Evolutionary conservation across 2,797 vertebrate species (phyloP).

Genomic region (Rhinophrynus dorsalis): DNA sequence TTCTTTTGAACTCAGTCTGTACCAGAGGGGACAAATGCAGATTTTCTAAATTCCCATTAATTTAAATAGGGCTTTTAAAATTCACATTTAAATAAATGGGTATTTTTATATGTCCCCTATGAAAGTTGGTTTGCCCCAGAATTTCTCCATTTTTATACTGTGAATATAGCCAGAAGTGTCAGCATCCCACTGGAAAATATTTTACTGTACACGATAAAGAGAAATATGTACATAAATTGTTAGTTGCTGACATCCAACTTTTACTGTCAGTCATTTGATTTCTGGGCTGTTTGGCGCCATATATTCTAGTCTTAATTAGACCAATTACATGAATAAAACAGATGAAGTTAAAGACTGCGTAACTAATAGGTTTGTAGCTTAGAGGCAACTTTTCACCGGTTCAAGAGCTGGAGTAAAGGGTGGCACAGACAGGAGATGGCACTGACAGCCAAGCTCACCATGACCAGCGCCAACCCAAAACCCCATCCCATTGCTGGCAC

Average conservation of each 20-base stretch:
- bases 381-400: background rate
- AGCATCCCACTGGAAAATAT: background rate
- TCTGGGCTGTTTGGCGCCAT: background rate
- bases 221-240: background rate
- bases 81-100: too few relatives aligned
- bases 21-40: too few relatives aligned
- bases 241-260: conserved; percentile 32
- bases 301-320: background rate
- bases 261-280: conserved; percentile 36
- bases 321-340: background rate
- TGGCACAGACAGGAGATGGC: conserved; percentile 42
- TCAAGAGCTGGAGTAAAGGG: conserved; percentile 2
- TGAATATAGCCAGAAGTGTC: too few relatives aligned
- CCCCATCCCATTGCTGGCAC: conserved; percentile 21
- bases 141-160: too few relatives aligned
- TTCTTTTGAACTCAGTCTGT: too few relatives aligned
- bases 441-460: conserved; percentile 39
- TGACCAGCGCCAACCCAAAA: conserved; percentile 22
- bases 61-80: too few relatives aligned
- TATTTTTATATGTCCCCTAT: too few relatives aligned
- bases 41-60: too few relatives aligned
- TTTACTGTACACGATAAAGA: background rate
- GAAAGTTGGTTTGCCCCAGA: too few relatives aligned
- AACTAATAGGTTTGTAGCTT: background rate
- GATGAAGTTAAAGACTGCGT: conserved; percentile 31